Evolutionary conservation across 2,113 vertebrate species (phyloP).

Genomic region (Empidonax alnorum): DNA sequence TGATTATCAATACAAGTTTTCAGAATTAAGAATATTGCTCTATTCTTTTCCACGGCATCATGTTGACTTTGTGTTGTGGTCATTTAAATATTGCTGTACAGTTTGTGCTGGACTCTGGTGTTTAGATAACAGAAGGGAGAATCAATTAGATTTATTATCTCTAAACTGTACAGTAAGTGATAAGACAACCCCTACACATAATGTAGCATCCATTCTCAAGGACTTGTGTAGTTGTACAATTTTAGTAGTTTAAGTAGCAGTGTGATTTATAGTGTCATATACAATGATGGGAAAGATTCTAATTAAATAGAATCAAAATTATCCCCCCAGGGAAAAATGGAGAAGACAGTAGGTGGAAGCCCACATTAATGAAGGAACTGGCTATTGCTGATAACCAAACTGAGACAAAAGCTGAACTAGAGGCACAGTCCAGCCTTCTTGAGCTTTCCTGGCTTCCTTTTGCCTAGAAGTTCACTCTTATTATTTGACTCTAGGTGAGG

Average conservation of each 20-base stretch:
- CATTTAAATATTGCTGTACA: slow-evolving; percentile 87
- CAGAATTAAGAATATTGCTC: slow-evolving; percentile 84
- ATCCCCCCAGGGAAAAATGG: neutral
- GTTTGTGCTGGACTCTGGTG: slow-evolving; percentile 63
- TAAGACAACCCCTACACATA: slow-evolving; percentile 27
- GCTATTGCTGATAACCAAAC: neutral
- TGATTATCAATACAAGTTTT: slow-evolving; percentile 96
- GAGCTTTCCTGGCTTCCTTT: neutral
- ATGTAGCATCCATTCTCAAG: slow-evolving; percentile 65
- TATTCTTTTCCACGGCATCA: slow-evolving; percentile 73
- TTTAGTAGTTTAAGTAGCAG: neutral
- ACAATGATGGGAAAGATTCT: neutral
- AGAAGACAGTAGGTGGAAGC: neutral
- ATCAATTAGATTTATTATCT: slow-evolving; percentile 85
- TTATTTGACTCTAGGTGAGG: neutral
- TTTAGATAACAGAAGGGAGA: slow-evolving; percentile 76
- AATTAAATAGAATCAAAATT: neutral
- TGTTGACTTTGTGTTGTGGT: slow-evolving; percentile 79
- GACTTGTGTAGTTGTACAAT: slow-evolving; percentile 45
- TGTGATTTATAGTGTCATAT: neutral
- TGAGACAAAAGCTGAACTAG: neutral
- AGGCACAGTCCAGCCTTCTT: neutral
- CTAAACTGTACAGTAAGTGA: slow-evolving; percentile 57
- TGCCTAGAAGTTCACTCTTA: neutral
- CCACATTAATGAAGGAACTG: neutral